Evolutionary conservation across 2,113 vertebrate genomes (phyloP).

Genomic region (Leptosomus discolor): DNA sequence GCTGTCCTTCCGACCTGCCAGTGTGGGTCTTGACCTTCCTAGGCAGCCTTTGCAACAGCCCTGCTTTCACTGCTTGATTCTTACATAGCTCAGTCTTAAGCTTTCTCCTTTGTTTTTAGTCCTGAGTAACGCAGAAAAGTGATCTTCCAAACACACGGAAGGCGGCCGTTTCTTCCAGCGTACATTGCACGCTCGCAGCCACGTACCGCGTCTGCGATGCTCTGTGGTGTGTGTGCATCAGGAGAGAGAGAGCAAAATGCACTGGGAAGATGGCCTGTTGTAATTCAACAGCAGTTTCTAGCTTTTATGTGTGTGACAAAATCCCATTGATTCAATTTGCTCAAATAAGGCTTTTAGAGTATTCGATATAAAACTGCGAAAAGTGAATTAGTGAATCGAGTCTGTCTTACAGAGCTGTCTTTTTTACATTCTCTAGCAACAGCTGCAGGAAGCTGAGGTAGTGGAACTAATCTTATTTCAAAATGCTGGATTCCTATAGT

Average conservation of each 20-base stretch:
- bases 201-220: not conserved
- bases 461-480: conserved; percentile 76
- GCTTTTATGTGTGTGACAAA: not conserved
- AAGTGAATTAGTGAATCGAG: not conserved
- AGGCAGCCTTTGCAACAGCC: not conserved
- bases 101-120: not conserved
- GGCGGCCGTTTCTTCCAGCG: not conserved
- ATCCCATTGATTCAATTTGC: not conserved
- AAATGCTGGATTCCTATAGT: conserved; percentile 75
- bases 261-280: not conserved
- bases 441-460: conserved; percentile 43
- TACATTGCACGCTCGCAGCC: not conserved
- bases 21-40: not conserved
- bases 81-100: not conserved
- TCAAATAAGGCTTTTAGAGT: not conserved
- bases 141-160: not conserved
- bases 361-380: not conserved
- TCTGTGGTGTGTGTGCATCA: fast-evolving
- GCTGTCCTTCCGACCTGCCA: not conserved
- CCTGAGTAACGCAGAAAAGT: not conserved
- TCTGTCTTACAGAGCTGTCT: not conserved
- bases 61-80: not conserved
- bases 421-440: conserved; percentile 58
- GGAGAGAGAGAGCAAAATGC: not conserved
- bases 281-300: not conserved